Evolutionary conservation across 2,888 invertebrate genomes (phyloP).

Genomic region (Amphipoea lucens): DNA sequence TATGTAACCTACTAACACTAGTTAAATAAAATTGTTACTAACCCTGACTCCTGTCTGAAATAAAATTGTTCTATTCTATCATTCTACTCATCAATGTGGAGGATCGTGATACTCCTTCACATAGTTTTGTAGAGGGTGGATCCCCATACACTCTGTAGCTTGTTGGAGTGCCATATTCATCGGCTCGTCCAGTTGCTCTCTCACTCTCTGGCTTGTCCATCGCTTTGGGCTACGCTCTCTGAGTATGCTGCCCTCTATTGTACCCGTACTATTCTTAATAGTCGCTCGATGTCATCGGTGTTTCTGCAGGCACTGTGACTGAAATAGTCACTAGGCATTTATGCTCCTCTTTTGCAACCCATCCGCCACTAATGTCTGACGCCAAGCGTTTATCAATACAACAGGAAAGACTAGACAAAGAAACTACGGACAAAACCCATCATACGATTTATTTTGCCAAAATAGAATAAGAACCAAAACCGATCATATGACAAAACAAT

Average conservation of each 20-base stretch:
- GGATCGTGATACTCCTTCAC: background rate
- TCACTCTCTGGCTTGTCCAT: background rate
- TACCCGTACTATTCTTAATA: too few species aligned
- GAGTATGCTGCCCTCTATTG: background rate
- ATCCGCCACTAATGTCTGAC: background rate
- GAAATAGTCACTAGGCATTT: background rate
- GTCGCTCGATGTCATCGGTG: background rate
- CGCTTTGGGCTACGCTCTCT: background rate
- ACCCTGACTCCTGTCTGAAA: too few species aligned
- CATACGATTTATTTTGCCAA: background rate
- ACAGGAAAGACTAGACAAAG: background rate
- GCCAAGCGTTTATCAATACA: background rate
- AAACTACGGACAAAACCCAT: background rate
- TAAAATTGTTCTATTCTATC: too few species aligned
- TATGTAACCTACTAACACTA: too few species aligned
- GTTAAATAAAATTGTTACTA: too few species aligned
- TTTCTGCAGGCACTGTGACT: too few species aligned
- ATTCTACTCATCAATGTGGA: background rate
- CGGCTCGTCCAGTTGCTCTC: background rate
- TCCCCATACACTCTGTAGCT: background rate
- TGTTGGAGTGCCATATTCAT: background rate
- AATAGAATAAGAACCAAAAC: background rate
- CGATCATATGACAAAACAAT: conserved; percentile 5
- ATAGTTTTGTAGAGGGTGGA: background rate
- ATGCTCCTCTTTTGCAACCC: background rate